Evolutionary conservation across 1,140 invertebrate genomes (phyloP), one percentile per base, ranked within the genome.

Genomic region (Lucilia cuprina): DNA sequence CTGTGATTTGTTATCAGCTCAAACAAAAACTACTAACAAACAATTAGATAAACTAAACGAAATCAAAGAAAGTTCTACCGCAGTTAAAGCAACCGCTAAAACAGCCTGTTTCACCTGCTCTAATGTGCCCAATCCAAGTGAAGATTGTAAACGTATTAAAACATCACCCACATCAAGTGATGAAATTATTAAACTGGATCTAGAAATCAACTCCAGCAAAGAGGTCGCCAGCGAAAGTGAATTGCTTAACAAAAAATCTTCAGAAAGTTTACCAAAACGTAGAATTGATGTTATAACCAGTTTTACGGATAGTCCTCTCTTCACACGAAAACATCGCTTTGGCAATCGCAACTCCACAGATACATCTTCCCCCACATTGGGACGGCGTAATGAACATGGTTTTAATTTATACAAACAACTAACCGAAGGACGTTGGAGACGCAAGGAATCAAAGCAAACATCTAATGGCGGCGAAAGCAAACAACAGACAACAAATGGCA

Each of bases 1-100:
- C 0, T 96, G 95, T 86, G 96, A 97, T 83, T 82, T 91, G 41
- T 84, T 91, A 1, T 87, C 87, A 41, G 83, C 86, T 83, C 90
- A 89, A 77, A 86, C 86, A 19, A 91, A 88, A 70, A 74, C 86
- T 82, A 87, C 85, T 77, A 89, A 87, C 85, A 91, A 90, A 82
- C 88, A 91, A 74, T 85, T 86, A 65, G 89, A 91, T n/a, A 88
- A 91, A 83, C 84, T 91, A 3, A 89, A 91, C 49, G 91, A 92
- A 86, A 88, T 89, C 65, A 91, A 74, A 87, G 87, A 85, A 89
- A 80, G 80, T 50, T 19, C 13, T 84, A 85, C 84, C 85, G 82
- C 65, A 80, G 25, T 1, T 3, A 30, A 74, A 17, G 60, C 13
- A 47, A 55, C 75, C 30, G 84, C 41, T 10, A 47, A 82, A 74